Evolutionary conservation across 2,113 vertebrate species (phyloP).

Genomic region (rat (Rattus norvegicus)): GRCr8 NC_086022.1:35695501-35696000

Average conservation of each 20-base stretch:
- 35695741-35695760: neutral
- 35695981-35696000: neutral
- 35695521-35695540: neutral
- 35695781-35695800: neutral
- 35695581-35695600: neutral
- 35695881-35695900: neutral
- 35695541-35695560: neutral
- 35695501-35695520: neutral
- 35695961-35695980: neutral
- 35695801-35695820: neutral
- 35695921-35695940: constrained; percentile 26
- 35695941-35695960: neutral
- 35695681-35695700: neutral
- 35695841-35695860: neutral
- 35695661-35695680: neutral
- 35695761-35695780: neutral
- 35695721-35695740: neutral
- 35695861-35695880: neutral
- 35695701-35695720: neutral
- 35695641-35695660: neutral
- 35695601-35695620: neutral
- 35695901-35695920: neutral
- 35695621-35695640: neutral
- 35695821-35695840: neutral
- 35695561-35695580: neutral